Conservation (phyloP, 2,797 vertebrate species). For the Tiaroga cobitis region DNA sequence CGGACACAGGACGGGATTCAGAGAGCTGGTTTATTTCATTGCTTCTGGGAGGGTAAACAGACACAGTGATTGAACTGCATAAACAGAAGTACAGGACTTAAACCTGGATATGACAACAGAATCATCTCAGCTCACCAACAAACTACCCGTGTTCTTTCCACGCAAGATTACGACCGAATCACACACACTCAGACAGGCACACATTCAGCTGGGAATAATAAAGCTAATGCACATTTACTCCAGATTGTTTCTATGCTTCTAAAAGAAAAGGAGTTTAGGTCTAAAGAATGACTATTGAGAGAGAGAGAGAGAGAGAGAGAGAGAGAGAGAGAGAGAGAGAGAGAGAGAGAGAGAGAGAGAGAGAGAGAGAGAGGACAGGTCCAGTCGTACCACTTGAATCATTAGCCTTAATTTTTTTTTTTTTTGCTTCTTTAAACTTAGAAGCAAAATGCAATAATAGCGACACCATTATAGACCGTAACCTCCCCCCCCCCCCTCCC, state of each 20-base stretch:
- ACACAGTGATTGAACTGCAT: constrained; percentile 73
- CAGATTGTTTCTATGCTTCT: constrained; percentile 67
- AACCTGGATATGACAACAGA: constrained; percentile 51
- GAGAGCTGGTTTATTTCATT: constrained; percentile 89
- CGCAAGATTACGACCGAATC: constrained; percentile 69
- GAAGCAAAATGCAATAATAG: constrained; percentile 68
- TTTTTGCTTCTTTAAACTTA: constrained; percentile 25
- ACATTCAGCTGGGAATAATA: constrained; percentile 70
- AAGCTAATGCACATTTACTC: constrained; percentile 80
- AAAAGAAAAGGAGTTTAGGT: constrained; percentile 72
- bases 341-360: neutral
- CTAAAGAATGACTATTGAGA: constrained; percentile 52
- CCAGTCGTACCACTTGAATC: constrained; percentile 57
- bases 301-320: constrained; percentile 15
- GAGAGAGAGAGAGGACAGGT: constrained; percentile 22
- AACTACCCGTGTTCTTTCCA: constrained; percentile 57
- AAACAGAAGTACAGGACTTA: constrained; percentile 68
- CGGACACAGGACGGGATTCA: constrained; percentile 28
- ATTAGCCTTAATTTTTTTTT: constrained; percentile 18
- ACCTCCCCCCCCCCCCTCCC: constrained; percentile 57
- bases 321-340: constrained; percentile 13
- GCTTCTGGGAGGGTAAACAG: constrained; percentile 71
- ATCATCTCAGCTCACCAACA: constrained; percentile 61
- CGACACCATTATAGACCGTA: constrained; percentile 71
- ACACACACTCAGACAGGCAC: constrained; percentile 50